phyloP scores from a whole-genome alignment of 2,113 vertebrate species.

The Ellobius talpinus region DNA sequence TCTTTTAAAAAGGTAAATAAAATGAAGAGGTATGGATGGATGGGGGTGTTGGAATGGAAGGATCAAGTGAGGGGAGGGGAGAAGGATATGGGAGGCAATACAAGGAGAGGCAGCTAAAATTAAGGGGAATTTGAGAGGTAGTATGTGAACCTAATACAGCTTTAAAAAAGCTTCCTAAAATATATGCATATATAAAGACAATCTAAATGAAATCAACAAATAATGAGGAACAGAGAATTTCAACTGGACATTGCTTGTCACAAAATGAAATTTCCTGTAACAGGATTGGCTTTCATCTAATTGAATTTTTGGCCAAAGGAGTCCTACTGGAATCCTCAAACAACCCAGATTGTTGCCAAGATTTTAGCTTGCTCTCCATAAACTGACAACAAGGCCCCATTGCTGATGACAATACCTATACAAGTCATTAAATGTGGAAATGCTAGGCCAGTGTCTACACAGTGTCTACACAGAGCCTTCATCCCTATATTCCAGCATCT shows the following conservation, averaged over 20 bases:
- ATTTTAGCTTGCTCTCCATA: neutral
- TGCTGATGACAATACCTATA: neutral
- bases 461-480: neutral
- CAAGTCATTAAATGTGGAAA: neutral
- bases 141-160: neutral
- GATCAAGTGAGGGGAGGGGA: neutral
- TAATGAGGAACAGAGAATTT: neutral
- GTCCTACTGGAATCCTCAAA: neutral
- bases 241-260: neutral
- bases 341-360: neutral
- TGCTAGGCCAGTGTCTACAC: neutral
- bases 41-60: too few species aligned
- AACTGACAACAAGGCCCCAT: neutral
- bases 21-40: neutral
- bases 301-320: neutral
- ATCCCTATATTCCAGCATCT: neutral
- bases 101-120: neutral
- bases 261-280: neutral
- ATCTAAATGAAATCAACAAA: neutral
- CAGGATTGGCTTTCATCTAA: neutral
- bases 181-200: neutral
- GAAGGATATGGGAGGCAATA: neutral
- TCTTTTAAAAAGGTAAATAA: neutral
- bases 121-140: neutral
- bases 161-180: neutral